Base-by-base conservation (phyloP, 2,888 invertebrate species). In the Schizaphis graminum region DNA sequence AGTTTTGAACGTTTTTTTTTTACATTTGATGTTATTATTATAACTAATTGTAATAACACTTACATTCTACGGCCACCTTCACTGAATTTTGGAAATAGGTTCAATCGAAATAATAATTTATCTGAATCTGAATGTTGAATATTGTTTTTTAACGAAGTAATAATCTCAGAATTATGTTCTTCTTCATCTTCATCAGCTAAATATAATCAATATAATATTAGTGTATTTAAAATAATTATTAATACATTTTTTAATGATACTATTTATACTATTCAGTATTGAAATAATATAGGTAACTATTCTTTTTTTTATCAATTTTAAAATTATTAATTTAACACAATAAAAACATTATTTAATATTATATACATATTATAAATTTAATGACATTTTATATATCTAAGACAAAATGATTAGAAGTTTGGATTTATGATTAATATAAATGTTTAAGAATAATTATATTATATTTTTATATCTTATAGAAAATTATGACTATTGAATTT, bases 31-130 rank as follows among this genome's bases (percentile, higher is more conserved):
- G 21, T 35, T 8, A 77, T 35, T 35, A 67, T 67, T 67, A n/a
- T 77, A n/a, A 67, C 35, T 28, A n/a, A 13, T 35, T 67, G 67
- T 21, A 67, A 35, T 21, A 67, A 35, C 3, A 49, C 89, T 26
- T 61, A 94, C 93, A 90, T 61, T 90, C 61, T 84, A 57, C 90
- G 93, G 10, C 57, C 85, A 28, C 61, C 57, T 35, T 94, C 57
- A 3, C 61, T 86, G 49, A 90, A 86, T 26, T 94, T 90, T 10
- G 90, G 90, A 90, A 90, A 90, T 57, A 94, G 61, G 41, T 94
- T 94, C 28, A 94, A 90, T 11, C 85, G 90, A 10, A 85, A 61
- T 85, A 94, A 49, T 35, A 94, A 86, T 8, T 94, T 90, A 21
- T 94, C 86, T 49, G 41, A 13, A 16, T 89, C 85, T 21, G 35